Conservation (phyloP, 1,140 invertebrate species). For the Sitophilus oryzae region DNA sequence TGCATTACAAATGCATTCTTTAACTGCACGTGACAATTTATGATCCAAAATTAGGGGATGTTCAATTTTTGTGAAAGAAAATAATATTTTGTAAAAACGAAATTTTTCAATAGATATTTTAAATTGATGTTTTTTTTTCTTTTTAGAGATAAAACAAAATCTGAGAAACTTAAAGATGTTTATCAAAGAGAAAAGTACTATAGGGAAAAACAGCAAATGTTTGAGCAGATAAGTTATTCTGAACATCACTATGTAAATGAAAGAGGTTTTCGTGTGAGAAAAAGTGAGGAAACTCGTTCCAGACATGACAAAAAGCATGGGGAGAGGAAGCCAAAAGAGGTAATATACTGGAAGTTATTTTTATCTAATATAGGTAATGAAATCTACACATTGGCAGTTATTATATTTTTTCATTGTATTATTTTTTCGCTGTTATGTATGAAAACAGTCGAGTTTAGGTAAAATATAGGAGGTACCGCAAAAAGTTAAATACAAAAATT, state of each 20-base stretch:
- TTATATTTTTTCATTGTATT: too few species aligned
- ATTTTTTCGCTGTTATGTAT: too few species aligned
- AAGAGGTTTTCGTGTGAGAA: constrained; percentile 35
- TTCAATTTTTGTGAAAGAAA: too few species aligned
- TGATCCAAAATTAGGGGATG: too few species aligned
- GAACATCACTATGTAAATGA: constrained; percentile 36
- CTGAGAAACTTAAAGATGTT: constrained; percentile 38
- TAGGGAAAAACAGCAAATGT: constrained; percentile 34
- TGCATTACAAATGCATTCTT: too few species aligned
- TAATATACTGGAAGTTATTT: constrained; percentile 4
- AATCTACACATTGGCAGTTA: too few species aligned
- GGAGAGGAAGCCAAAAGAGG: constrained; percentile 42
- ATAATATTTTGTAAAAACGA: constrained; percentile 3
- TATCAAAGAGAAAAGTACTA: constrained; percentile 44
- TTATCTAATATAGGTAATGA: too few species aligned
- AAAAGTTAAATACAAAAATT: too few species aligned
- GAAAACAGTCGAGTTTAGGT: too few species aligned
- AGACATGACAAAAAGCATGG: constrained; percentile 46
- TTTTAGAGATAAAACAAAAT: constrained; percentile 48
- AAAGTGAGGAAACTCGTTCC: constrained; percentile 31
- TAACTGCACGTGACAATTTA: too few species aligned
- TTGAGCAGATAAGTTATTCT: constrained; percentile 29
- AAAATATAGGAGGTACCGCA: too few species aligned
- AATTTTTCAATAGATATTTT: constrained; percentile 13
- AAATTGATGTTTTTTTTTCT: constrained; percentile 16